Evolutionary conservation across 2,888 invertebrate genomes (phyloP).

Genomic region (Latheticus oryzae): DNA sequence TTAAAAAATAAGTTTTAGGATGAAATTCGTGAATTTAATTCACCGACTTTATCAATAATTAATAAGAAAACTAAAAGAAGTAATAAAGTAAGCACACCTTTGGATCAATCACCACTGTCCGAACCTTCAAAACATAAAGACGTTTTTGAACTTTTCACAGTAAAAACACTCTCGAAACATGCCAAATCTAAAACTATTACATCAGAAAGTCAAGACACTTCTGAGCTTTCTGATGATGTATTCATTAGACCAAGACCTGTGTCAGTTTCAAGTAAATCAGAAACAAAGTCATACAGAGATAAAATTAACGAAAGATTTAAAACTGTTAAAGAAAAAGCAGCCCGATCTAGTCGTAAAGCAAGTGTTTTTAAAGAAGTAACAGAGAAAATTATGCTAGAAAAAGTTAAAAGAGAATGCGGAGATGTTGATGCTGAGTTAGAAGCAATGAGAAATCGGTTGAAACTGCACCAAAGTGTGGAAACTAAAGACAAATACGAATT

Average conservation of each 20-base stretch:
- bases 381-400: conserved; percentile 51
- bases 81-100: conserved; percentile 37
- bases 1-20: conserved; percentile 12
- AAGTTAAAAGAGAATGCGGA: conserved; percentile 53
- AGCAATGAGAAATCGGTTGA: conserved; percentile 43
- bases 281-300: conserved; percentile 62
- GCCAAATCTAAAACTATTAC: conserved; percentile 26
- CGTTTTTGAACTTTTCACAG: conserved; percentile 43
- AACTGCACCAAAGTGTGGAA: conserved; percentile 31
- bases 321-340: conserved; percentile 60
- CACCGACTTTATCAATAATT: conserved; percentile 3
- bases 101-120: conserved; percentile 25
- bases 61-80: neutral
- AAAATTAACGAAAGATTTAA: conserved; percentile 62
- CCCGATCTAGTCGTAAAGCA: conserved; percentile 53
- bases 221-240: conserved; percentile 52
- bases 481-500: conserved; percentile 39
- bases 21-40: conserved; percentile 18
- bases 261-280: conserved; percentile 42
- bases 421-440: conserved; percentile 51
- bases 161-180: conserved; percentile 41
- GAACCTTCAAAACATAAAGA: conserved; percentile 31
- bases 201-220: conserved; percentile 44
- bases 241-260: conserved; percentile 38
- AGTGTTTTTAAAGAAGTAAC: conserved; percentile 44